Evolutionary conservation across 2,888 invertebrate genomes (phyloP).

Genomic region (Pachydiplax longipennis): DNA sequence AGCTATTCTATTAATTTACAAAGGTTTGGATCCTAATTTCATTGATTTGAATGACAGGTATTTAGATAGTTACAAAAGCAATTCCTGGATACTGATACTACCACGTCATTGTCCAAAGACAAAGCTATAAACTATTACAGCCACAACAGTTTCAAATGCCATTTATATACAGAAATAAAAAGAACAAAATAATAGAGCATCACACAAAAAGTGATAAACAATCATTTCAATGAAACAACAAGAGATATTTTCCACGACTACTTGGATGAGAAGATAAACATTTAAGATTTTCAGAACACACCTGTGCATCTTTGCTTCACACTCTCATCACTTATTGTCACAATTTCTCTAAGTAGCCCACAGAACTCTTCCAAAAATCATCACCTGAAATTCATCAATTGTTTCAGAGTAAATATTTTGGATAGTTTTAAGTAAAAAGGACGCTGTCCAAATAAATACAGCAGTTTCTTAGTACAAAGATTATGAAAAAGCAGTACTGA

Average conservation of each 20-base stretch:
- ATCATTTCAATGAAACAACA: constrained; percentile 27
- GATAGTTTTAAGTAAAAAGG: constrained; percentile 15
- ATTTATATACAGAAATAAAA: constrained; percentile 8
- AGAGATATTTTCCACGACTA: constrained; percentile 5
- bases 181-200: constrained; percentile 29
- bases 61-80: neutral
- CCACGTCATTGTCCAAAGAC: neutral
- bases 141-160: constrained; percentile 25
- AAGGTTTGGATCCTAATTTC: neutral
- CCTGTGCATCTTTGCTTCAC: neutral
- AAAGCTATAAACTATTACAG: constrained; percentile 23
- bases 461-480: neutral
- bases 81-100: neutral
- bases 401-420: neutral
- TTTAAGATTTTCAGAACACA: neutral
- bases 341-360: neutral
- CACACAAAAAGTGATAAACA: constrained; percentile 45
- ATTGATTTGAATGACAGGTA: neutral
- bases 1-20: neutral
- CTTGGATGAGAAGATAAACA: neutral
- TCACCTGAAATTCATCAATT: neutral
- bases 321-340: constrained; percentile 40
- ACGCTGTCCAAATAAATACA: constrained; percentile 24
- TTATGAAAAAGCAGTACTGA: constrained; percentile 28
- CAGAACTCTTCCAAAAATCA: neutral